These are phyloP conservation scores for Napeogenes inachia DNA, from an alignment of 2,888 invertebrate genomes.

Conservation along the genomic window DNA sequence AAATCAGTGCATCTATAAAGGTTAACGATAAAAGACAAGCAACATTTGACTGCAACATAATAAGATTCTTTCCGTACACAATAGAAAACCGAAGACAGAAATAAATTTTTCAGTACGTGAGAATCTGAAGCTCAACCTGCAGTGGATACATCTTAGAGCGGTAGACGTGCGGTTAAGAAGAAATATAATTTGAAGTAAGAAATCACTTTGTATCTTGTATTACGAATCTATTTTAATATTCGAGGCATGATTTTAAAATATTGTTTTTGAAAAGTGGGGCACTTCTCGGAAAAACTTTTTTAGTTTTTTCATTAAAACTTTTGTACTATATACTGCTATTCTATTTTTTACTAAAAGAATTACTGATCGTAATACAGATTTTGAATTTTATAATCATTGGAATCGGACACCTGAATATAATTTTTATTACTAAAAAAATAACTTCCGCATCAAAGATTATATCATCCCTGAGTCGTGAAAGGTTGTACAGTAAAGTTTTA, in stretches of 20 bases:
- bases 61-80: conserved; percentile 27
- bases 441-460: too few relatives aligned
- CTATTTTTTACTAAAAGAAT: too few relatives aligned
- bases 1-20: conserved; percentile 9
- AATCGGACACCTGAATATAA: too few relatives aligned
- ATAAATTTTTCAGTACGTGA: conserved; percentile 30
- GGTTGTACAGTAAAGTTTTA: too few relatives aligned
- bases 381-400: too few relatives aligned
- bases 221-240: not conserved
- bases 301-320: not conserved
- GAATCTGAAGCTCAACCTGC: conserved; percentile 25
- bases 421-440: too few relatives aligned
- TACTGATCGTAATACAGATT: too few relatives aligned
- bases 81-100: conserved; percentile 28
- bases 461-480: too few relatives aligned
- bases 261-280: too few relatives aligned
- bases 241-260: too few relatives aligned
- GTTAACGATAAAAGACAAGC: conserved; percentile 21
- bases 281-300: not conserved
- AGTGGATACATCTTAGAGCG: conserved; percentile 21
- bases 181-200: conserved; percentile 26
- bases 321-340: too few relatives aligned
- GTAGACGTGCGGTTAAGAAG: conserved; percentile 20
- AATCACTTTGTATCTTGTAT: not conserved
- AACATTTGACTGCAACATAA: conserved; percentile 24